Evolutionary conservation across 2,888 invertebrate genomes (phyloP).

Genomic region (Xylocampa areola): DNA sequence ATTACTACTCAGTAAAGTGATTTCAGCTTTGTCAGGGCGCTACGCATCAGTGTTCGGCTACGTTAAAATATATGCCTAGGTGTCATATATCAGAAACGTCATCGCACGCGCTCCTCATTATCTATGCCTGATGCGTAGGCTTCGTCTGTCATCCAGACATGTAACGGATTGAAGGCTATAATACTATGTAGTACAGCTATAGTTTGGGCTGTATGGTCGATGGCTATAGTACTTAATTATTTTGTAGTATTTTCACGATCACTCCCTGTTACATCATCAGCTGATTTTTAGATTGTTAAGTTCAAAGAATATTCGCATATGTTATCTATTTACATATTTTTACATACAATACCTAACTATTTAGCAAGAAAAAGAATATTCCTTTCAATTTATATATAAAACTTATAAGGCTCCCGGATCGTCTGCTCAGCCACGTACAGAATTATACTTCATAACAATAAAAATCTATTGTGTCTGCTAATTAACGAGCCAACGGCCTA

Average conservation of each 20-base stretch:
- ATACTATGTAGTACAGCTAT: slow-evolving; percentile 21
- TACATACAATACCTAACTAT: too few relatives aligned
- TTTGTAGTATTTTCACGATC: too few relatives aligned
- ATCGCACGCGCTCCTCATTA: slow-evolving; percentile 46
- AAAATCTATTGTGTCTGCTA: too few relatives aligned
- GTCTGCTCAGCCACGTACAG: too few relatives aligned
- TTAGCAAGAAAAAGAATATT: too few relatives aligned
- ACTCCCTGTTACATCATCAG: slow-evolving; percentile 39
- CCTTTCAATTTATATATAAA: too few relatives aligned
- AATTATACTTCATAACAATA: too few relatives aligned
- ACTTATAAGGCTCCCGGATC: too few relatives aligned
- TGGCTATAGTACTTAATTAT: too few relatives aligned
- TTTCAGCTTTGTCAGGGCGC: not conserved
- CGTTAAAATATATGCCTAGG: slow-evolving; percentile 26
- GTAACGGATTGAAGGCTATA: slow-evolving; percentile 31
- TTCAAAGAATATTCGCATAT: slow-evolving; percentile 30
- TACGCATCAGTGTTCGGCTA: not conserved
- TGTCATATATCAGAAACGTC: slow-evolving; percentile 46
- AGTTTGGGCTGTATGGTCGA: too few relatives aligned
- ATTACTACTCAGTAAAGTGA: too few relatives aligned
- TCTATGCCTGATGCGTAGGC: slow-evolving; percentile 33
- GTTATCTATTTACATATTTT: slow-evolving; percentile 24
- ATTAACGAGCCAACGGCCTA: too few relatives aligned
- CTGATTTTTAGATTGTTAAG: slow-evolving; percentile 26
- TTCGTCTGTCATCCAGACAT: slow-evolving; percentile 42